phyloP scores from a whole-genome alignment of 2,797 vertebrate genomes.

The Microhierax caerulescens region DNA sequence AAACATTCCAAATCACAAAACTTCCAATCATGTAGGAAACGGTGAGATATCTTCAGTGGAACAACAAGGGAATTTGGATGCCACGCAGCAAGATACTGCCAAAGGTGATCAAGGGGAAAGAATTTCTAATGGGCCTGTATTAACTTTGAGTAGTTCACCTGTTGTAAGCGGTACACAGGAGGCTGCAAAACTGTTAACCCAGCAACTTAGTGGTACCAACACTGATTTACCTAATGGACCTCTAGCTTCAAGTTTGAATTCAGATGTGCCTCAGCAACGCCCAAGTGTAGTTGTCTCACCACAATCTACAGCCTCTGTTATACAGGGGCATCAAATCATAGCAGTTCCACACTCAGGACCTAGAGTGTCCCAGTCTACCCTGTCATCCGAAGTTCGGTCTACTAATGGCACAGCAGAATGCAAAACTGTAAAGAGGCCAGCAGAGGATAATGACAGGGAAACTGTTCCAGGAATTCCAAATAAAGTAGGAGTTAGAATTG shows the following conservation, averaged over 20 bases:
- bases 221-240: slow-evolving; percentile 94
- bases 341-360: slow-evolving; percentile 81
- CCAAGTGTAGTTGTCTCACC: slow-evolving; percentile 86
- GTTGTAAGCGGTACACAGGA: slow-evolving; percentile 78
- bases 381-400: slow-evolving; percentile 79
- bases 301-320: slow-evolving; percentile 84
- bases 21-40: slow-evolving; percentile 99
- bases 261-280: slow-evolving; percentile 88
- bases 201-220: slow-evolving; percentile 82
- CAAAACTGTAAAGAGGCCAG: slow-evolving; percentile 91
- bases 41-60: slow-evolving; percentile 90
- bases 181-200: slow-evolving; percentile 76
- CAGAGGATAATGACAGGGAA: slow-evolving; percentile 87
- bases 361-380: slow-evolving; percentile 77
- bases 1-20: slow-evolving; percentile 99
- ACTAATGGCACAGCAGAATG: slow-evolving; percentile 90
- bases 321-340: slow-evolving; percentile 85
- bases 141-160: slow-evolving; percentile 80
- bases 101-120: slow-evolving; percentile 96
- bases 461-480: slow-evolving; percentile 91
- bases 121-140: slow-evolving; percentile 92
- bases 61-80: slow-evolving; percentile 83
- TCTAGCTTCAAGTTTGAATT: slow-evolving; percentile 85
- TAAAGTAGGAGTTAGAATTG: slow-evolving; percentile 98
- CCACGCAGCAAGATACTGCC: slow-evolving; percentile 95